Percentiles rank a stretch among this genome's conserved stretches.
phyloP scores from a whole-genome alignment of 2,797 vertebrate genomes.

The Falco peregrinus region DNA sequence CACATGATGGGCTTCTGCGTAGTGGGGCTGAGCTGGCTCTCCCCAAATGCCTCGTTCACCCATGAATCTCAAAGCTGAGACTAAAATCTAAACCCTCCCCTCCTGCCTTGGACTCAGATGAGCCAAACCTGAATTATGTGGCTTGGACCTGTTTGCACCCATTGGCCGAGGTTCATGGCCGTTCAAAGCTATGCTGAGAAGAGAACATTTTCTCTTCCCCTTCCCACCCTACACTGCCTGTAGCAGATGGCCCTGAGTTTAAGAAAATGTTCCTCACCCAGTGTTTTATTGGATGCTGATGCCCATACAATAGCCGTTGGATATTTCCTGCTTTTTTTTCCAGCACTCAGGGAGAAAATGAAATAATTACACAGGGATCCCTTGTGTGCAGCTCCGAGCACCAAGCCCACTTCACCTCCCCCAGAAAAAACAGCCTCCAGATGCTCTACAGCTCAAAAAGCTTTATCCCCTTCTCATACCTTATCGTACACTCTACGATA shows the following conservation, averaged over 20 bases:
- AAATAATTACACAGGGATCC: not conserved
- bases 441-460: not conserved
- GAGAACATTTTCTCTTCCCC: not conserved
- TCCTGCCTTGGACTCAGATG: not conserved
- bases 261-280: not conserved
- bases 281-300: not conserved
- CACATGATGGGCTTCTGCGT: rapidly evolving
- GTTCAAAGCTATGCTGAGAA: not conserved
- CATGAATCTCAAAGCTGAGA: not conserved
- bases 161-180: not conserved
- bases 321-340: not conserved
- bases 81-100: not conserved
- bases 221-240: not conserved
- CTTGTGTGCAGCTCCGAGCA: not conserved
- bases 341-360: not conserved
- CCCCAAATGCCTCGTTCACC: not conserved
- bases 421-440: not conserved
- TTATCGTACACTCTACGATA: rapidly evolving
- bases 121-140: not conserved
- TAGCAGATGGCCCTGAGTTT: not conserved
- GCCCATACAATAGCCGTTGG: not conserved
- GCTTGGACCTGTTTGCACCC: not conserved
- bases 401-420: not conserved
- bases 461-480: not conserved
- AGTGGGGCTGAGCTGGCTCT: not conserved